Conservation (phyloP, 2,888 invertebrate genomes). For the Drosophila vallismaia region DNA sequence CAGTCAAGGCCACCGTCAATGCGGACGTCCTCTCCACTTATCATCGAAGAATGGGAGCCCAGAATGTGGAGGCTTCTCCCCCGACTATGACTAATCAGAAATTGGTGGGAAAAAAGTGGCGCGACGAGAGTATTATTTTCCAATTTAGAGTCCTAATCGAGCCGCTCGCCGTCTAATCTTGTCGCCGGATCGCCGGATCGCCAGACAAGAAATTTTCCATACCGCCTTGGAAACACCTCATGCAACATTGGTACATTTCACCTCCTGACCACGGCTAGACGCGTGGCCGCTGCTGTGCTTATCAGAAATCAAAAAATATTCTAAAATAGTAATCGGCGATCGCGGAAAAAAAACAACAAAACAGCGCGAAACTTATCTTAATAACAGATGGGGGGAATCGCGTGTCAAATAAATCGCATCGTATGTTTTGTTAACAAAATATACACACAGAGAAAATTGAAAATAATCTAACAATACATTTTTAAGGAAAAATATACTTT, state of each 20-base stretch:
- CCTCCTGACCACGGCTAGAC: conserved; percentile 49
- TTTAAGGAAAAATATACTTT: no score
- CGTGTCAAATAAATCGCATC: conserved; percentile 62
- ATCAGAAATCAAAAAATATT: conserved; percentile 54
- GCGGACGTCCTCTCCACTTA: conserved; percentile 30
- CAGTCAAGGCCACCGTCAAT: conserved; percentile 19
- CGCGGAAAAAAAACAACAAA: conserved; percentile 35
- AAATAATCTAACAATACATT: neutral
- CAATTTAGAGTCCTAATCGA: conserved; percentile 43
- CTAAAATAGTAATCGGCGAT: conserved; percentile 26
- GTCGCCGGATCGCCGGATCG: conserved; percentile 13
- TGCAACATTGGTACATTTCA: conserved; percentile 30
- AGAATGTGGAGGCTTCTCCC: conserved; percentile 20
- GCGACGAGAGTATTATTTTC: conserved; percentile 56
- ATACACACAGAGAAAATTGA: conserved; percentile 15
- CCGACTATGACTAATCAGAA: conserved; percentile 54
- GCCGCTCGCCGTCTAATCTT: conserved; percentile 51
- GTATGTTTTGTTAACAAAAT: conserved; percentile 57
- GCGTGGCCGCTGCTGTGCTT: conserved; percentile 64
- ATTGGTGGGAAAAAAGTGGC: conserved; percentile 48
- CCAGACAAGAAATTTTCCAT: conserved; percentile 57
- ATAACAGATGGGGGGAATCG: conserved; percentile 67
- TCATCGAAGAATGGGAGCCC: conserved; percentile 1
- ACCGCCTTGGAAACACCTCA: conserved; percentile 57
- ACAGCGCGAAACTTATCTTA: conserved; percentile 52